Evolutionary conservation across 2,797 vertebrate genomes (phyloP).

Genomic region (Siniperca obscura): DNA sequence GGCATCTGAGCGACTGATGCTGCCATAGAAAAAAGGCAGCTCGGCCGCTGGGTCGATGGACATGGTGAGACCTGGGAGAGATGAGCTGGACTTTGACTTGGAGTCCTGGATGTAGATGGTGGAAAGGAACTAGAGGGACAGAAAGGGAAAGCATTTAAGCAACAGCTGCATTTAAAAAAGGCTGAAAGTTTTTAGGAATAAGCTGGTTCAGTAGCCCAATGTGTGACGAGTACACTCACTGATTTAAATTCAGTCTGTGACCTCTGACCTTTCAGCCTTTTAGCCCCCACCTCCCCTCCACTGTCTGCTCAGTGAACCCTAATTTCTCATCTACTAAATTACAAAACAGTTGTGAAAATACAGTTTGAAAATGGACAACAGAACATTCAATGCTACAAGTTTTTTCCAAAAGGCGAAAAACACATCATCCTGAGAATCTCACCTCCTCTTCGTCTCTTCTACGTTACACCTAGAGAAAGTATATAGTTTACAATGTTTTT

Average conservation of each 20-base stretch:
- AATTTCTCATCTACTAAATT: conserved; percentile 14
- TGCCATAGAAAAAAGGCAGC: conserved; percentile 96
- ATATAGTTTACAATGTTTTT: neutral
- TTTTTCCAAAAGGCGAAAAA: neutral
- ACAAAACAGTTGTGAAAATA: neutral
- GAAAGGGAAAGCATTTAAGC: neutral
- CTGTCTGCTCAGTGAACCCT: neutral
- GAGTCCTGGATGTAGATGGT: conserved; percentile 19
- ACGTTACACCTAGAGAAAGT: neutral
- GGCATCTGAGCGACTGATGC: conserved; percentile 91
- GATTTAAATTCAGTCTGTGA: conserved; percentile 13
- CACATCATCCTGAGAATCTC: neutral
- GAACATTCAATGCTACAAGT: neutral
- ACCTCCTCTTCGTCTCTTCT: conserved; percentile 37
- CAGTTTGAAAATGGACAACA: conserved; percentile 3
- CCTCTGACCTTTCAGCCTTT: conserved; percentile 23
- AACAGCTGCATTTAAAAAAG: neutral
- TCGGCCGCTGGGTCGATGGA: conserved; percentile 89
- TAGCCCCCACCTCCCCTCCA: no score
- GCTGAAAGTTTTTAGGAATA: neutral
- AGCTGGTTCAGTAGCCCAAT: neutral
- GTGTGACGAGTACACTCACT: neutral
- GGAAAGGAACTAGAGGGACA: conserved; percentile 28
- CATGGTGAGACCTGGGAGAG: conserved; percentile 80
- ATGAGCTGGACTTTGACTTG: conserved; percentile 14